Evolutionary conservation across 1,140 invertebrate species (phyloP).

Genomic region (Maconellicoccus hirsutus): DNA sequence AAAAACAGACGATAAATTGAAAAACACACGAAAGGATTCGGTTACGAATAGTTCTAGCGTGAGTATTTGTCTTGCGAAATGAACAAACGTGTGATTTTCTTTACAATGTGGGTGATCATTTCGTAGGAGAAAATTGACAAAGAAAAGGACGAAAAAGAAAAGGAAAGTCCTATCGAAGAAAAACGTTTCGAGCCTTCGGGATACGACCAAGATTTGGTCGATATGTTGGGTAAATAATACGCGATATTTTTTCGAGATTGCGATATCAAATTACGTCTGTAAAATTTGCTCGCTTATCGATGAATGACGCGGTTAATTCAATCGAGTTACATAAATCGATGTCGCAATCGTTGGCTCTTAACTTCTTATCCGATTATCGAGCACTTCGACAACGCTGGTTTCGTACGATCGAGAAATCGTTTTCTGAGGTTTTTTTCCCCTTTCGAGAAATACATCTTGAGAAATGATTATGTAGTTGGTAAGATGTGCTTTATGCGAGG

Average conservation of each 20-base stretch:
- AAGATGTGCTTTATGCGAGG: too few relatives aligned
- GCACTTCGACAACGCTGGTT: too few relatives aligned
- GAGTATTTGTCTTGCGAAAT: background rate
- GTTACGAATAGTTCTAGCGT: constrained; percentile 7
- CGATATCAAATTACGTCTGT: background rate
- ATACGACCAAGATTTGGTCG: constrained; percentile 85
- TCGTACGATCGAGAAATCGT: too few relatives aligned
- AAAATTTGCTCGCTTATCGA: background rate
- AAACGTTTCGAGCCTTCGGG: constrained; percentile 82
- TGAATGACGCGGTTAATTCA: too few relatives aligned
- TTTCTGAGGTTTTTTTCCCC: too few relatives aligned
- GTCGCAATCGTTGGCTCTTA: too few relatives aligned
- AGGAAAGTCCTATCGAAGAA: constrained; percentile 47
- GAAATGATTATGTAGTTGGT: too few relatives aligned
- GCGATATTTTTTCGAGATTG: constrained; percentile 19
- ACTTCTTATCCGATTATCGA: too few relatives aligned
- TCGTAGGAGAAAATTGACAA: constrained; percentile 43
- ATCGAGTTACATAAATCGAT: too few relatives aligned
- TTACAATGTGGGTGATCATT: too few relatives aligned
- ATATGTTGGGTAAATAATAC: constrained; percentile 60
- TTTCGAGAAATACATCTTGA: too few relatives aligned
- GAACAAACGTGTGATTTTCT: too few relatives aligned
- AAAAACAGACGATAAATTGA: constrained; percentile 47
- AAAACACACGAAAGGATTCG: constrained; percentile 35
- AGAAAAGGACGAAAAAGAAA: constrained; percentile 52